Evolutionary conservation across 1,140 invertebrate species (phyloP).

Genomic region (Myzus persicae): DNA sequence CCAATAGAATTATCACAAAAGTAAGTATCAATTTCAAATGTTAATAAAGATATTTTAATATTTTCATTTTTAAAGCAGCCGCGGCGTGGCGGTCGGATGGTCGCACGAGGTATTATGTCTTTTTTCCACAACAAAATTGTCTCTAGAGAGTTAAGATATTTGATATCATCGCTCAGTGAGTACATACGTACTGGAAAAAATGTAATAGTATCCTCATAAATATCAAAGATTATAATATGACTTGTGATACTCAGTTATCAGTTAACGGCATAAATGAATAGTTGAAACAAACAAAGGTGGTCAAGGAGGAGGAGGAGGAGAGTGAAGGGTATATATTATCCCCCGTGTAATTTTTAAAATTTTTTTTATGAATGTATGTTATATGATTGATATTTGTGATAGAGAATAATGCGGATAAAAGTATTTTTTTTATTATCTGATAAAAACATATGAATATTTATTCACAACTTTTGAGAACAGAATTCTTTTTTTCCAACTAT

Average conservation of each 20-base stretch:
- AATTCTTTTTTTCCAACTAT: neutral
- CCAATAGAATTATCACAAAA: neutral
- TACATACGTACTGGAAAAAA: neutral
- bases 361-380: neutral
- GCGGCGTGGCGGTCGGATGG: neutral
- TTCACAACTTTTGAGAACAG: neutral
- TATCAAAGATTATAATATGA: neutral
- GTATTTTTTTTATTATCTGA: neutral
- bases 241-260: neutral
- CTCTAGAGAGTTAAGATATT: conserved; percentile 25
- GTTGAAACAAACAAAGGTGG: no score
- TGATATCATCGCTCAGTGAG: neutral
- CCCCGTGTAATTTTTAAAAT: neutral
- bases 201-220: neutral
- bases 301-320: no score
- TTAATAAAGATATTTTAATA: neutral
- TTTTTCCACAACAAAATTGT: neutral
- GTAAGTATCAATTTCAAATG: neutral
- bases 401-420: neutral
- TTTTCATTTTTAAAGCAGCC: neutral
- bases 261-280: neutral
- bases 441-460: neutral
- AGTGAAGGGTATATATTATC: neutral
- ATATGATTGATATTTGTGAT: neutral
- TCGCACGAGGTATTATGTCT: neutral